A percentile compares a stretch with the other conserved stretches of the same genome.
Conservation (phyloP, 1,140 invertebrate species). For the Brachionus manjavacas region DNA sequence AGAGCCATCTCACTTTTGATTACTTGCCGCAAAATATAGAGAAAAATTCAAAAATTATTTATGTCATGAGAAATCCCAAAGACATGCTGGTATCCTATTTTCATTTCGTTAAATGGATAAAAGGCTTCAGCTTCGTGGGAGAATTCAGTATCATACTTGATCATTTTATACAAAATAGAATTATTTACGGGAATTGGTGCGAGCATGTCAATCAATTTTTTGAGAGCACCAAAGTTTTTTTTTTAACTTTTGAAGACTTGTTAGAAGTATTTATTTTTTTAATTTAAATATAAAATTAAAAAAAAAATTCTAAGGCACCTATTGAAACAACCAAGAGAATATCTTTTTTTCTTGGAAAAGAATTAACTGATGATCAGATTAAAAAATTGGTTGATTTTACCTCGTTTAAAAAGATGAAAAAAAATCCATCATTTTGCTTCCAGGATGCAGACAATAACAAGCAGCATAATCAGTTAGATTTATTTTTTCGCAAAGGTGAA, state of each 20-base stretch:
- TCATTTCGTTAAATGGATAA: neutral
- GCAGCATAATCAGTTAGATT: neutral
- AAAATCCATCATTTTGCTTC: neutral
- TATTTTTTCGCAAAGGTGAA: conserved; percentile 28
- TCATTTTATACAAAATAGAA: neutral
- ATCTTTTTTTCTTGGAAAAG: neutral
- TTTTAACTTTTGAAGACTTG: conserved; percentile 17
- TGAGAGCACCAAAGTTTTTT: neutral
- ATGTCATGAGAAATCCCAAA: conserved; percentile 31
- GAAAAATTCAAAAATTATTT: neutral
- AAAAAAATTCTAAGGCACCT: neutral
- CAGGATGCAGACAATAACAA: neutral
- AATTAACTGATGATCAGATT: neutral
- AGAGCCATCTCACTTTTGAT: neutral
- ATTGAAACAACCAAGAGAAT: neutral
- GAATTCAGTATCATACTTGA: neutral
- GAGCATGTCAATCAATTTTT: conserved; percentile 24
- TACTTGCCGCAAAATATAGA: neutral
- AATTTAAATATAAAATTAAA: no score
- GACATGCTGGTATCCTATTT: conserved; percentile 9
- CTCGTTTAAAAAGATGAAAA: neutral
- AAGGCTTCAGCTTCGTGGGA: neutral
- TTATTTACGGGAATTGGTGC: conserved; percentile 17
- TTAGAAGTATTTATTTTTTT: neutral
- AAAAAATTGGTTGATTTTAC: neutral